A percentile compares a stretch with the other conserved stretches of the same genome.
phyloP scores from a whole-genome alignment of 2,797 vertebrate species.

The Syngnathus rostellatus region DNA sequence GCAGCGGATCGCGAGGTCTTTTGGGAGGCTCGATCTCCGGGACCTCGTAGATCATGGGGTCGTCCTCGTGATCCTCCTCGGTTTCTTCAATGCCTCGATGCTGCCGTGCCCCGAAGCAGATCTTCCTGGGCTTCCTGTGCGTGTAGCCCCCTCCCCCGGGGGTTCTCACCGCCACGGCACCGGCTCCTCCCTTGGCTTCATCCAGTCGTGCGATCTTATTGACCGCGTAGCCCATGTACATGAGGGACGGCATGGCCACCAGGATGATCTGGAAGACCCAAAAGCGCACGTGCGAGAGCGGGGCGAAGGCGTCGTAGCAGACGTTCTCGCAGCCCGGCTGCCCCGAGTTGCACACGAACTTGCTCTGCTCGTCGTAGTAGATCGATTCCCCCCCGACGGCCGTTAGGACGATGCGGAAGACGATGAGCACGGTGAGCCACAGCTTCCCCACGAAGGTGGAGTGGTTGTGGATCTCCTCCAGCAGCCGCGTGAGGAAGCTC shows the following conservation, averaged over 20 bases:
- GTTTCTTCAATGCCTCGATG: constrained; percentile 64
- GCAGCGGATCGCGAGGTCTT: constrained; percentile 70
- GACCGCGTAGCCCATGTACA: constrained; percentile 92
- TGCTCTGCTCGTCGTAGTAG: constrained; percentile 97
- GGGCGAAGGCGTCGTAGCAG: constrained; percentile 94
- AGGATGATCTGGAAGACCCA: constrained; percentile 99
- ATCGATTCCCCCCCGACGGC: constrained; percentile 98
- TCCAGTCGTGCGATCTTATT: constrained; percentile 89
- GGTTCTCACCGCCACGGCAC: constrained; percentile 51
- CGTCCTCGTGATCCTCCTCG: constrained; percentile 77
- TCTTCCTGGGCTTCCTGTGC: constrained; percentile 70
- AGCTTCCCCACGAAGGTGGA: constrained; percentile 98
- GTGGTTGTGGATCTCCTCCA: constrained; percentile 99
- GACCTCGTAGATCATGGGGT: constrained; percentile 83
- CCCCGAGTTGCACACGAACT: constrained; percentile 95
- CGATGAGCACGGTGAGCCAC: constrained; percentile 94
- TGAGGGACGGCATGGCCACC: constrained; percentile 87
- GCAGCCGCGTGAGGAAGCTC: constrained; percentile 97
- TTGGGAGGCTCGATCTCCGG: constrained; percentile 81
- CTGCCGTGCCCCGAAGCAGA: constrained; percentile 73
- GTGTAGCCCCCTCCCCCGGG: constrained; percentile 75
- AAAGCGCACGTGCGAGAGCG: constrained; percentile 91
- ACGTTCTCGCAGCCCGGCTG: constrained; percentile 98
- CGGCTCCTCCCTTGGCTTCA: constrained; percentile 64
- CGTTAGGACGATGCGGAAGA: constrained; percentile 96